Conservation (phyloP, 1,140 invertebrate species). For the Pristionchus pacificus region DNA sequence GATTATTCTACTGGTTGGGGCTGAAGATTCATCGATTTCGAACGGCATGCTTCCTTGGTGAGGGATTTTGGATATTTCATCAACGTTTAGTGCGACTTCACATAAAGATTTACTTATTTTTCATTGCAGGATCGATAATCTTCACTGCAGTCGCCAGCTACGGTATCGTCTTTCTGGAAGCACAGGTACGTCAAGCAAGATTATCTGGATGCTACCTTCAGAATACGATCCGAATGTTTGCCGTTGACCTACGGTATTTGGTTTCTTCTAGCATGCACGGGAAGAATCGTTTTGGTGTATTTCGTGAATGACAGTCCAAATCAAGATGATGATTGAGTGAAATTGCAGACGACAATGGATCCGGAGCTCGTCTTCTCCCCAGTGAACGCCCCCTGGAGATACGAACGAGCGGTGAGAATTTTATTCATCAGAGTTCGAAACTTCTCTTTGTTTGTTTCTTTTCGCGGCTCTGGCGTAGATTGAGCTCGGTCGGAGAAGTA, state of each 20-base stretch:
- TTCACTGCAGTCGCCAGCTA: background rate
- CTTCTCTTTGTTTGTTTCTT: background rate
- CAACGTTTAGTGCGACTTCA: no score
- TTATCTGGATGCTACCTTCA: no score
- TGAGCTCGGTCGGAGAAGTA: no score
- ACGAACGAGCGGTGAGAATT: constrained; percentile 35
- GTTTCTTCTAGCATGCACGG: no score
- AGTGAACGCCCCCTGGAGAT: constrained; percentile 52
- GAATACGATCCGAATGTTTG: no score
- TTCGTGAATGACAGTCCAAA: no score
- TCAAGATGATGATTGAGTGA: no score
- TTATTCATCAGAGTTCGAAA: background rate
- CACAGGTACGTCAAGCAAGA: background rate
- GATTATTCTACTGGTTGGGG: background rate
- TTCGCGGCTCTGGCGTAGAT: no score
- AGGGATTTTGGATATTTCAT: no score
- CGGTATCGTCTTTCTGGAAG: background rate
- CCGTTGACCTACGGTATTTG: no score
- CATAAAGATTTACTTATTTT: background rate
- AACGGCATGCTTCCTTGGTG: background rate
- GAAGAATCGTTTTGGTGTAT: no score
- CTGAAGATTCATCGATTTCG: background rate
- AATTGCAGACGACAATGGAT: constrained; percentile 50
- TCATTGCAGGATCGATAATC: background rate
- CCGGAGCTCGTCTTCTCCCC: constrained; percentile 56